Base-by-base conservation (phyloP, 2,113 vertebrate genomes). In the Sciurus niger region DNA sequence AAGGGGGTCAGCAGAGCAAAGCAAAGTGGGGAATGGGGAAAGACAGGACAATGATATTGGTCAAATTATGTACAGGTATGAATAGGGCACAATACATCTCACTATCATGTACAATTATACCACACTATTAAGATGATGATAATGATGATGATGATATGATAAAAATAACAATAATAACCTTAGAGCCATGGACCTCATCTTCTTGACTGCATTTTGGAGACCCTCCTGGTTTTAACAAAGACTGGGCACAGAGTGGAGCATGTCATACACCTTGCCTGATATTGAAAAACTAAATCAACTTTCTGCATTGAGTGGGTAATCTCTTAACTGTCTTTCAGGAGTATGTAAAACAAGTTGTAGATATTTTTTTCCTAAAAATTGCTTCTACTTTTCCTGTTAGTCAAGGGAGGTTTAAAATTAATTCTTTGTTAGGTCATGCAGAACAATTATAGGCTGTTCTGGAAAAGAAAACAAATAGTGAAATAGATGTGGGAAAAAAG, bases 351-450 rank as follows among this genome's bases (percentile, higher is more conserved):
- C 2, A 85, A 24, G 13, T 82, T 90, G 12, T 11, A 79, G 17
- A 8, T 13, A 68, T 51, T 76, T 93, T 34, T 79, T 94, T 80
- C 30, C 20, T 93, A 77, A 84, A 82, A 84, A 37, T 63, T 68
- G 24, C 8, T 77, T 74, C 20, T 78, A n/a, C 4, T 77, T 78
- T 76, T 60, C 24, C 16, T 34, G 16, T 4, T 67, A 85, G 34
- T 83, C n/a, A 82, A 68, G 68, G 9, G 28, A 93, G 1, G 34
- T 85, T 89, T 86, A 73, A 77, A 90, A 48, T 78, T 67, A 60
- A 46, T 87, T 37, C 10, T 1, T 74, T 87, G 53, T 91, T 65
- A 73, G 14, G 46, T 91, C 4, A 67, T 32, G 17, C 24, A 89
- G 86, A 73, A 93, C 32, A 86, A 76, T 22, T 68, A 67, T 4